Base-by-base conservation (phyloP, 2,113 vertebrate genomes). In the Syrmaticus mikado region DNA sequence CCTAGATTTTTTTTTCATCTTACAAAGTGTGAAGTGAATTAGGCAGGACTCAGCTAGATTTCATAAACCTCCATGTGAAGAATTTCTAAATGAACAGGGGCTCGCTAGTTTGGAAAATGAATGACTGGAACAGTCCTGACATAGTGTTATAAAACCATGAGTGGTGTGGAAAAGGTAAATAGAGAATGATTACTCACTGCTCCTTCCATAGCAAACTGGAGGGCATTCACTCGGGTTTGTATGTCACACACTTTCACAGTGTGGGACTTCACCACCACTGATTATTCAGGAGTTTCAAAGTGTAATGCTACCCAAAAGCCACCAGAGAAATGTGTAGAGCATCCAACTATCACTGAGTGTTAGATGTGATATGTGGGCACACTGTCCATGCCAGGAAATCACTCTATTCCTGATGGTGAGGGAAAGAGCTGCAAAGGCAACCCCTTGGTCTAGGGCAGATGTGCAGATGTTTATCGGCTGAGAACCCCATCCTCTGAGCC, bases 1-100 rank as follows among this genome's bases (percentile, higher is more conserved):
- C 81, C 91, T 87, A 78, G 25, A 17, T 60, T 91, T 95, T 94
- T 95, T 94, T 52, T 52, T 90, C 73, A 70, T 91, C 72, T 90
- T 82, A 66, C 30, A 55, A 88, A 90, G 62, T 92, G 58, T 88
- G 73, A 85, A 90, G 73, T 88, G 68, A 90, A 84, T 88, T 88
- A 81, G 65, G 55, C 80, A 95, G 76, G 53, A 57, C 50, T 41
- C 57, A 90, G 68, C 46, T 78, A 74, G 57, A 67, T 87, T 82
- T 46, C 89, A 50, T 62, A 80, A 91, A 86, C 48, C 36, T 88
- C 65, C 30, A 24, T 68, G 21, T 0, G 4, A 64, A 74, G 82
- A 87, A 19, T 41, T 27, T 90, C 53, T 65, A 81, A 85, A 78
- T 80, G 90, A 93, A 81, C 0, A 5, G 12, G 18, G 16, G 32